phyloP scores from a whole-genome alignment of 1,140 invertebrate species.

The Homarus americanus region DNA sequence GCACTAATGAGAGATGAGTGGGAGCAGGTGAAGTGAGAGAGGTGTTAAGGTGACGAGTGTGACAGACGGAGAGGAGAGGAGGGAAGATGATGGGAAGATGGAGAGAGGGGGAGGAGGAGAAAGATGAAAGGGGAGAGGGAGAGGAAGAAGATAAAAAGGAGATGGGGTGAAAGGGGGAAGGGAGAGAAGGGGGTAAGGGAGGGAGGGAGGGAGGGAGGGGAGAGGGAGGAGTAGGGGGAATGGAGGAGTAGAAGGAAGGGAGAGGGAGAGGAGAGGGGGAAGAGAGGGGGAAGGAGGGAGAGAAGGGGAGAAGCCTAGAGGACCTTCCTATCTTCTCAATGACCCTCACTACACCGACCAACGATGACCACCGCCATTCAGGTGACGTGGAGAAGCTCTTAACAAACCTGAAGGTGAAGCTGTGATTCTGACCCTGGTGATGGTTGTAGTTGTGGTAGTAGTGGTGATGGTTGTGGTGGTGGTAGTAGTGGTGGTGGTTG shows the following conservation, averaged over 20 bases:
- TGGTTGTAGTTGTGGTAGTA: too few species aligned
- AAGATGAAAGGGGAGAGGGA: background rate
- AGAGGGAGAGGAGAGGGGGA: background rate
- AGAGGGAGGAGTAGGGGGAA: background rate
- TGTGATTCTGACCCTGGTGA: too few species aligned
- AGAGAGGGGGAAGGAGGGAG: too few species aligned
- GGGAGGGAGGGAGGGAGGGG: background rate
- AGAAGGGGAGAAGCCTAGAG: background rate
- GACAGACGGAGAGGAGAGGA: background rate
- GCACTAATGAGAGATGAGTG: too few species aligned
- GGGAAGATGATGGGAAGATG: background rate
- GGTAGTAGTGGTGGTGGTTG: background rate
- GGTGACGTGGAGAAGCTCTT: background rate
- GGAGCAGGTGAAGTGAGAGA: background rate
- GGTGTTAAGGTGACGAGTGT: background rate
- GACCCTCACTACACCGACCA: background rate
- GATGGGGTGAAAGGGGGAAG: background rate
- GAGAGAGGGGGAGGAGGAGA: background rate
- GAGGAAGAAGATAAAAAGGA: background rate
- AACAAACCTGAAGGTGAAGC: background rate
- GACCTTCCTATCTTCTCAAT: background rate
- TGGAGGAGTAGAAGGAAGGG: background rate
- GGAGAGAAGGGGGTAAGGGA: background rate
- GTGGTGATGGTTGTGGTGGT: background rate
- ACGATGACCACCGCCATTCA: background rate